Percentiles rank a stretch among this genome's conserved stretches.
Conservation (phyloP, 2,888 invertebrate species). For the Pseudococcus longispinus region DNA sequence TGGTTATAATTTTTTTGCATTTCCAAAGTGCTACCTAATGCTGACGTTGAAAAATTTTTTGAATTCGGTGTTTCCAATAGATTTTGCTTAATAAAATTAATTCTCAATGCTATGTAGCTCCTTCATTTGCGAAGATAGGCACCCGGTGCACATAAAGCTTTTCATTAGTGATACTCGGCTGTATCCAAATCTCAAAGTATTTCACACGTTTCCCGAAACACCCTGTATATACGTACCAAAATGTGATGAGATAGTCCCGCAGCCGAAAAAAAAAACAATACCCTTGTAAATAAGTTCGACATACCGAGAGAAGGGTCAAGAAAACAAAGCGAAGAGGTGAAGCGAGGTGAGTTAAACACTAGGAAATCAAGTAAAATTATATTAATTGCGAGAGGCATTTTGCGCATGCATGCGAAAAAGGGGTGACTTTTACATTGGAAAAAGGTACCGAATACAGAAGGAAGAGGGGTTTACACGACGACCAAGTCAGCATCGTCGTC, state of each 20-base stretch:
- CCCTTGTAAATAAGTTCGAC: neutral
- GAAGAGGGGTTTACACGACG: neutral
- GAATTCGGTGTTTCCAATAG: too few relatives aligned
- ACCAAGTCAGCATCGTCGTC: constrained; percentile 22
- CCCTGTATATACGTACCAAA: neutral
- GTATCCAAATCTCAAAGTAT: too few relatives aligned
- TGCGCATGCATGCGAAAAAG: constrained; percentile 39
- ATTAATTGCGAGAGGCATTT: constrained; percentile 24
- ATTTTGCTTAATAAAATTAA: too few relatives aligned
- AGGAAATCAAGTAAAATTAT: constrained; percentile 42
- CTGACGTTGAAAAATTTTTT: too few relatives aligned
- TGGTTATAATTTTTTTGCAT: too few relatives aligned
- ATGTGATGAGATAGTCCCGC: neutral
- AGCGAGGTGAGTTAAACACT: constrained; percentile 22
- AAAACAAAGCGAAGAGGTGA: neutral
- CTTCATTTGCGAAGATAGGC: too few relatives aligned
- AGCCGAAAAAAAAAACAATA: neutral
- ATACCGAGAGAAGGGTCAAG: neutral
- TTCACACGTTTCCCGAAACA: too few relatives aligned
- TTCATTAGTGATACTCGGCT: too few relatives aligned
- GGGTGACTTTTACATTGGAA: constrained; percentile 15
- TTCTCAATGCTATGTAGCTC: too few relatives aligned
- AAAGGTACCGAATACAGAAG: neutral
- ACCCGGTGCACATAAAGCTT: too few relatives aligned
- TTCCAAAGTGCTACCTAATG: too few relatives aligned